Evolutionary conservation across 2,113 vertebrate species (phyloP), one percentile per base, ranked within the genome.

Genomic region (Dendrocopos noguchii): DNA sequence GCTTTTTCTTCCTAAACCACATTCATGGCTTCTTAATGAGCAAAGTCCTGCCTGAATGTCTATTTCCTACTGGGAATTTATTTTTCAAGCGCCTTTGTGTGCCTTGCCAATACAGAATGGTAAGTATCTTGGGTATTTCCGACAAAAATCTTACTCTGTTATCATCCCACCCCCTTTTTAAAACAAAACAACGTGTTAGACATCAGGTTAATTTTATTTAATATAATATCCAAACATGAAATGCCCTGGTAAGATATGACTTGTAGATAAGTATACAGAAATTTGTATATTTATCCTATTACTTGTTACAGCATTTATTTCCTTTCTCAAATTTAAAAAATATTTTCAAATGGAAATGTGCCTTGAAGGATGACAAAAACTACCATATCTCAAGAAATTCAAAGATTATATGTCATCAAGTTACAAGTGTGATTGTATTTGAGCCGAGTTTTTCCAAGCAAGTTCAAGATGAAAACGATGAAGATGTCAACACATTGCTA

Each of bases 141-240:
- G 60, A 80, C 57, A 57, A 87, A 85, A 79, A 72, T 44, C 67
- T 91, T 73, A 24, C 59, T 94, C 52, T 73, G 65, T 55, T 57
- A 94, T 91, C 53, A 36, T 91, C 95, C 95, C 96, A 88, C 20
- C 90, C 88, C 78, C 91, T 79, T 87, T 90, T 95, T 96, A 95
- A 97, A 95, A 96, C 42, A 95, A 89, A 95, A 95, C 77, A 63
- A 96, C 96, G 63, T 91, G 88, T 93, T 73, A 96, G 90, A 95
- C 84, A 95, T 90, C 85, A 97, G 89, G 84, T 96, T 96, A 95
- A 87, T 95, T 97, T 97, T 97, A 97, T 92, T 97, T 95, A 94
- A 96, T 75, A 97, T 96, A 87, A 97, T 96, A 97, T 88, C 86
- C 90, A 97, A 95, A 97, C 94, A 96, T 82, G 73, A 95, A 93